phyloP scores from a whole-genome alignment of 2,113 vertebrate genomes.

The Serinus canaria region DNA sequence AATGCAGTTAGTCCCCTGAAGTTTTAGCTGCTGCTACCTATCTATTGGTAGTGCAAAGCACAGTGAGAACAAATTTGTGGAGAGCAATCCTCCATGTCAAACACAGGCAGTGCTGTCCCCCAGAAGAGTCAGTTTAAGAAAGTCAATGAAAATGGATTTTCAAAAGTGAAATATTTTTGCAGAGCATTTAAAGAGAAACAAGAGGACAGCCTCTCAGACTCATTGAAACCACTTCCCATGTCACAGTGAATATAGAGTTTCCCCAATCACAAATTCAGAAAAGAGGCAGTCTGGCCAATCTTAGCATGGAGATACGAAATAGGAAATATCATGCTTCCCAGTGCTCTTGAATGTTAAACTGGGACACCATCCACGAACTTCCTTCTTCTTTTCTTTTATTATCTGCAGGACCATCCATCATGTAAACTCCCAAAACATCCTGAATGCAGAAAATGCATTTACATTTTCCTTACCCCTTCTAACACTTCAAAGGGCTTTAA shows the following conservation, averaged over 20 bases:
- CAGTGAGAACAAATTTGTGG: not conserved
- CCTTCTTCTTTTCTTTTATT: not conserved
- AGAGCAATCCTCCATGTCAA: not conserved
- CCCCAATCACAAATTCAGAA: not conserved
- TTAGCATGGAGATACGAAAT: not conserved
- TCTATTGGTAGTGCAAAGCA: not conserved
- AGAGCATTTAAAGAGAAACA: not conserved
- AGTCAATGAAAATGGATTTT: not conserved
- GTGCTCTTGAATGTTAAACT: not conserved
- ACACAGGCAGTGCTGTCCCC: not conserved
- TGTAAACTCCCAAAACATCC: not conserved
- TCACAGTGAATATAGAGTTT: not conserved
- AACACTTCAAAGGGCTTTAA: not conserved
- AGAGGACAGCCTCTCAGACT: not conserved
- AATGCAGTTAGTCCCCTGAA: not conserved
- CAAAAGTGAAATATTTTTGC: not conserved
- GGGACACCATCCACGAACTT: not conserved
- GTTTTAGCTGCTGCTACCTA: not conserved
- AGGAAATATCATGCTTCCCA: not conserved
- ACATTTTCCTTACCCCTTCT: not conserved
- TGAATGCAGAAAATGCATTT: not conserved
- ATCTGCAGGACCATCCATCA: not conserved
- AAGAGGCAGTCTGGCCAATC: not conserved
- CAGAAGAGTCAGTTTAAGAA: not conserved
- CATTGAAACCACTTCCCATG: not conserved